Evolutionary conservation across 2,888 invertebrate genomes (phyloP).

Genomic region (Pediacus dermestoides): DNA sequence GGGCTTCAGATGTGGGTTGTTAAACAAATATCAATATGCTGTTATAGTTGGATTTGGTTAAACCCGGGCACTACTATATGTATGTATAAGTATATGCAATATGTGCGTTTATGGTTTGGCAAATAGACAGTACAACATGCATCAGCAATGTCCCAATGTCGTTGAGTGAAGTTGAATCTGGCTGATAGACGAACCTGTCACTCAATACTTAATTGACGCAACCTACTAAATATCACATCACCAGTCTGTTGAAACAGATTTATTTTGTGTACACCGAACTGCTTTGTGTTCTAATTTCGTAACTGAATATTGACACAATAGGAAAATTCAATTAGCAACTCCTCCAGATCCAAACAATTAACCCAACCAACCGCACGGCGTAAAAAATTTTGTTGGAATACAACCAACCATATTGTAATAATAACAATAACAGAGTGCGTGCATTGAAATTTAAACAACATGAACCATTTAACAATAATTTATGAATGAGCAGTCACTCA

Average conservation of each 20-base stretch:
- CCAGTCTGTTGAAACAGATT: not conserved
- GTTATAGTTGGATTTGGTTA: conserved; percentile 2
- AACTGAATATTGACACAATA: conserved; percentile 1
- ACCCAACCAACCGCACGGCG: no score
- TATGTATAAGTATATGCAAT: no score
- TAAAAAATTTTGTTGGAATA: no score
- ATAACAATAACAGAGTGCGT: no score
- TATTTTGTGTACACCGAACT: conserved; percentile 1
- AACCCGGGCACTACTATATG: conserved; percentile 1
- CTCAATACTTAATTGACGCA: conserved; percentile 2
- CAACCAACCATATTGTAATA: no score
- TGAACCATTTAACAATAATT: no score
- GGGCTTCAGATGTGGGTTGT: conserved; percentile 3
- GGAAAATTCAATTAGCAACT: no score
- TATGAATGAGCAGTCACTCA: not conserved
- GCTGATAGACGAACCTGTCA: conserved; percentile 2
- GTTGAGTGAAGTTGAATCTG: conserved; percentile 1
- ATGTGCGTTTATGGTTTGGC: conserved; percentile 3
- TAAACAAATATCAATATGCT: conserved; percentile 2
- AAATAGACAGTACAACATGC: conserved; percentile 1
- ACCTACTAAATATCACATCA: conserved; percentile 1
- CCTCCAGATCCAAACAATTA: no score
- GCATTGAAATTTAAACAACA: no score
- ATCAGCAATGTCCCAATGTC: no score
- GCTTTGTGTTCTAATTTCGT: conserved; percentile 1